Conservation (phyloP, 2,888 invertebrate species). For the Trachelus stipa region DNA sequence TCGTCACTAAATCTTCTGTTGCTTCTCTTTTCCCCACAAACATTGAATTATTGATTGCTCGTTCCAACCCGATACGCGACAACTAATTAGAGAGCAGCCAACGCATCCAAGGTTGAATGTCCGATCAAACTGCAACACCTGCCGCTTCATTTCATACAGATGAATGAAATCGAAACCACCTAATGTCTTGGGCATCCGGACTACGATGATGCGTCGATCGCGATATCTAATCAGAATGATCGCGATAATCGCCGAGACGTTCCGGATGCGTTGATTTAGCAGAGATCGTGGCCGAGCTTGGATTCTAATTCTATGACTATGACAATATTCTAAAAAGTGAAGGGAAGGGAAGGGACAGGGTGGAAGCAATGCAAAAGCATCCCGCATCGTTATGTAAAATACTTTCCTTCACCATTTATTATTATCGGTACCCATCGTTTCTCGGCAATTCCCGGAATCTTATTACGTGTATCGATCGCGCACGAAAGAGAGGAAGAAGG, state of each 20-base stretch:
- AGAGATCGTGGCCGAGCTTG: too few relatives aligned
- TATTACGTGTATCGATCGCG: too few relatives aligned
- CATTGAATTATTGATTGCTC: constrained; percentile 55
- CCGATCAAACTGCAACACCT: constrained; percentile 59
- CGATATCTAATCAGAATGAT: too few relatives aligned
- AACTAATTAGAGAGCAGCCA: constrained; percentile 20
- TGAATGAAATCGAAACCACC: constrained; percentile 57
- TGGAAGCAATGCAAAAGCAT: neutral
- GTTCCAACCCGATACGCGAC: constrained; percentile 8
- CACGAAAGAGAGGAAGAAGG: too few relatives aligned
- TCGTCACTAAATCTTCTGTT: too few relatives aligned
- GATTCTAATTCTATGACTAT: constrained; percentile 24
- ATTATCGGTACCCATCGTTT: too few relatives aligned
- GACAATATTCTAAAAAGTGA: constrained; percentile 41
- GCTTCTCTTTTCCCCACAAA: constrained; percentile 37
- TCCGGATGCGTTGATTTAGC: too few relatives aligned
- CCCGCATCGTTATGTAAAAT: too few relatives aligned
- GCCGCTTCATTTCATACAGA: constrained; percentile 57
- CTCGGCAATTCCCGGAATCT: too few relatives aligned
- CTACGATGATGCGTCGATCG: too few relatives aligned
- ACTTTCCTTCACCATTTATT: too few relatives aligned
- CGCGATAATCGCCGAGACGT: too few relatives aligned
- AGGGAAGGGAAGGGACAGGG: constrained; percentile 9
- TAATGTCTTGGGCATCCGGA: constrained; percentile 34
- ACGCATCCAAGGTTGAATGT: constrained; percentile 53